Evolutionary conservation across 2,888 invertebrate genomes (phyloP).

Genomic region (Lochmaea capreae): DNA sequence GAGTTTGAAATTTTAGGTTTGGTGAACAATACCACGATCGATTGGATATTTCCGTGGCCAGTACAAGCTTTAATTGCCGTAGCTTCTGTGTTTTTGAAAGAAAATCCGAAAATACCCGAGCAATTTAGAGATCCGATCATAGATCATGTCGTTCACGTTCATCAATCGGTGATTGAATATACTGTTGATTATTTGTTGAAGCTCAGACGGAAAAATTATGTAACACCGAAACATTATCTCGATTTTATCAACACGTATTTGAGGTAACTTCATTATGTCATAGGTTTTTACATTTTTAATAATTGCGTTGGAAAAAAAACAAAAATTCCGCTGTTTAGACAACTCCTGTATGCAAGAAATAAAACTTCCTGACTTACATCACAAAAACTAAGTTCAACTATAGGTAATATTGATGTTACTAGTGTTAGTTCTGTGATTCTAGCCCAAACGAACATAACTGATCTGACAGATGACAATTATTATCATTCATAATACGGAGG

Average conservation of each 20-base stretch:
- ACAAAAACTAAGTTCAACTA: too few relatives aligned
- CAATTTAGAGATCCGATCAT: slow-evolving; percentile 75
- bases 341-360: too few relatives aligned
- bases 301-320: too few relatives aligned
- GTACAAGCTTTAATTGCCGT: slow-evolving; percentile 89
- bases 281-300: slow-evolving; percentile 62
- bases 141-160: slow-evolving; percentile 88
- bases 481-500: too few relatives aligned
- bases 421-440: too few relatives aligned
- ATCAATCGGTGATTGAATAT: slow-evolving; percentile 79
- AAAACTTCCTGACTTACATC: too few relatives aligned
- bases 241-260: slow-evolving; percentile 87
- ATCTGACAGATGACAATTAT: too few relatives aligned
- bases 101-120: slow-evolving; percentile 66
- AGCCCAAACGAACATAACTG: too few relatives aligned
- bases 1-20: slow-evolving; percentile 66
- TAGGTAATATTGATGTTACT: too few relatives aligned
- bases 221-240: slow-evolving; percentile 92
- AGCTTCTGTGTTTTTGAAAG: slow-evolving; percentile 84
- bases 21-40: slow-evolving; percentile 91
- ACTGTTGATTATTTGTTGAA: slow-evolving; percentile 79
- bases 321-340: neutral
- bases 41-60: slow-evolving; percentile 96
- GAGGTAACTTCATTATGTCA: slow-evolving; percentile 55
- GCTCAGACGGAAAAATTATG: slow-evolving; percentile 84